Evolutionary conservation across 2,797 vertebrate genomes (phyloP), one percentile per base, ranked within the genome.

Genomic region (Sternarchorhynchus goeldii): DNA sequence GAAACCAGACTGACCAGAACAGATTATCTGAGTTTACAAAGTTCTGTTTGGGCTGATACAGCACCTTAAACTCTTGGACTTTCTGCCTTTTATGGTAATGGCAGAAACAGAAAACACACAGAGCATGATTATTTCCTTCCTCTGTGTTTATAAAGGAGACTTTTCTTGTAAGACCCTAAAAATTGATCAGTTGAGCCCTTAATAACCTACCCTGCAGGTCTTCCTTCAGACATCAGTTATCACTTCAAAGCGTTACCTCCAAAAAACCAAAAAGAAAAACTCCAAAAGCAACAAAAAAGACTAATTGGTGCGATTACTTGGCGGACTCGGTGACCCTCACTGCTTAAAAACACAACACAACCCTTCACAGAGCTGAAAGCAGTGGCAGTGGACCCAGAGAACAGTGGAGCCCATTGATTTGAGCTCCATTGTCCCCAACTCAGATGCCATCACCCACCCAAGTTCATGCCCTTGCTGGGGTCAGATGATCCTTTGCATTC

Each of bases 401-500:
- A 75, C 31, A 78, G 34, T 68, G 65, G 62, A 16, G 60, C 45
- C 74, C 76, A 62, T 80, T 84, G 66, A 73, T 72, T 41, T 57
- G 57, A 79, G 65, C 78, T 78, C 70, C 45, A 14, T 12, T 50
- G 45, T 50, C 75, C 75, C 32, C 53, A 77, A 82, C 80, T 84
- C 73, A 81, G 79, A 82, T 84, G 71, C 65, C 64, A 60, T 56
- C 53, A 34, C 81, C 70, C 79, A 80, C 71, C 1, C 66, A 59
- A 68, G 73, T 50, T 66, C 64, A 16, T 21, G 64, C 67, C 75
- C 77, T 70, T 65, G 62, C n/a, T 20, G 17, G 63, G n/a, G 70
- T 41, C 39, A 57, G 41, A 6, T 14, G 29, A 56, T 14, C 45
- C 64, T 58, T 75, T 72, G 75, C 60, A 59, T 74, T 79, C 60